Conservation (phyloP, 37 sponge, comb jelly and placozoan species). For the Oopsacas minuta region DNA sequence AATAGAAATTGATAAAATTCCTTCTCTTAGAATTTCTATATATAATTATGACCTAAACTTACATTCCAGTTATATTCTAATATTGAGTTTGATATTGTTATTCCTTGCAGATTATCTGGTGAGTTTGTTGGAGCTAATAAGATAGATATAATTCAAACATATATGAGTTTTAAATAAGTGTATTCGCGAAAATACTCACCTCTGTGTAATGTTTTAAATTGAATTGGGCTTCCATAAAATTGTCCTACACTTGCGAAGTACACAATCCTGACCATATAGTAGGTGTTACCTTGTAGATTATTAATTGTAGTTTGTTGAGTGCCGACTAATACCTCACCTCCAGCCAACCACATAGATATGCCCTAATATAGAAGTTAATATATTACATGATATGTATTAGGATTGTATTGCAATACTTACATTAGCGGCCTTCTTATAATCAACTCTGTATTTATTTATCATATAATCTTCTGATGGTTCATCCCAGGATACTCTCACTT, state of each 20-base stretch:
- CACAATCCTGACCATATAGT: not conserved
- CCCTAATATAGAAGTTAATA: not conserved
- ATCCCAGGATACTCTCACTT: not conserved
- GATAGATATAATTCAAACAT: not conserved
- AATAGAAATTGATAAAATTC: not conserved
- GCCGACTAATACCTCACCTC: not conserved
- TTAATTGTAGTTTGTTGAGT: not conserved
- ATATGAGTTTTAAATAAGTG: not conserved
- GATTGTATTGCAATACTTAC: not conserved
- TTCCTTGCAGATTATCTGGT: not conserved
- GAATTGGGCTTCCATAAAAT: not conserved
- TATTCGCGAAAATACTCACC: not conserved
- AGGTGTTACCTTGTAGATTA: not conserved
- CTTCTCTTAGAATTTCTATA: not conserved
- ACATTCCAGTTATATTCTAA: not conserved
- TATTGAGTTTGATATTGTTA: not conserved
- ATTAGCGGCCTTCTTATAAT: not conserved
- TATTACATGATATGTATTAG: not conserved
- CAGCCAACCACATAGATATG: not conserved
- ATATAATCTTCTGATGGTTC: not conserved
- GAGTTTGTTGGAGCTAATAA: not conserved
- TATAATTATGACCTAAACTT: not conserved
- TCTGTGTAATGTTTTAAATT: not conserved
- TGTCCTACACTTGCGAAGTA: not conserved
- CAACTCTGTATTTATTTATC: not conserved